Evolutionary conservation across 2,888 invertebrate genomes (phyloP).

Genomic region (Tuberolachnus salignus): DNA sequence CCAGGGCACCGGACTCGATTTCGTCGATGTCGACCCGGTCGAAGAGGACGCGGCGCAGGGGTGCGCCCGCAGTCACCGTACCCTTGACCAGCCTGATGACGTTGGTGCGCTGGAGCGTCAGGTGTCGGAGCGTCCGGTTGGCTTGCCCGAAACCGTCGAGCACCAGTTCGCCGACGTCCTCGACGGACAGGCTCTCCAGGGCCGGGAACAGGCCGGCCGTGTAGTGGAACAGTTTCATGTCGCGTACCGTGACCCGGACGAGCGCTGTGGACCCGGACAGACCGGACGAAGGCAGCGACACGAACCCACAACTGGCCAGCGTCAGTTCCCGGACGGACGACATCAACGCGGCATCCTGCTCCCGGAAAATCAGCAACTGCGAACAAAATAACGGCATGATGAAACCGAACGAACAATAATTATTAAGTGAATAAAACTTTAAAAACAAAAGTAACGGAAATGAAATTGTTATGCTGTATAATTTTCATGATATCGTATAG

Average conservation of each 20-base stretch:
- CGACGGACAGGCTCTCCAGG: constrained; percentile 38
- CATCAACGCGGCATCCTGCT: constrained; percentile 7
- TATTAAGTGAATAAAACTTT: no score
- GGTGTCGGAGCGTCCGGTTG: constrained; percentile 27
- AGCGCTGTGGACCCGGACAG: background rate
- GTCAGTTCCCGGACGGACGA: constrained; percentile 26
- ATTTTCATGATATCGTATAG: no score
- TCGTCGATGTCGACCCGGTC: constrained; percentile 24
- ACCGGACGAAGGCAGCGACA: constrained; percentile 37
- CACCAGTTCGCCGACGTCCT: constrained; percentile 38
- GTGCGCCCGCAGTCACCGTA: constrained; percentile 1
- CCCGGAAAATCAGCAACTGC: constrained; percentile 37
- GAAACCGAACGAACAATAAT: background rate
- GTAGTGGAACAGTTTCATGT: constrained; percentile 52
- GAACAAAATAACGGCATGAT: constrained; percentile 3
- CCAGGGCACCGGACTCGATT: constrained; percentile 38
- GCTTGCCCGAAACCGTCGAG: constrained; percentile 36
- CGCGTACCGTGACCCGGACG: constrained; percentile 19
- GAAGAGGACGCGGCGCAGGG: constrained; percentile 16
- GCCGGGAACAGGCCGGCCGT: constrained; percentile 47
- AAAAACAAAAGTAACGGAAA: no score
- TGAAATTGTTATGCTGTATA: no score
- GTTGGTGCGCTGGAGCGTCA: constrained; percentile 20
- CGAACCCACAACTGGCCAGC: constrained; percentile 32
- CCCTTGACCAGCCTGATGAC: background rate